These are phyloP conservation scores for Phyllotreta striolata DNA, from an alignment of 2,888 invertebrate genomes.

Conservation along the genomic window DNA sequence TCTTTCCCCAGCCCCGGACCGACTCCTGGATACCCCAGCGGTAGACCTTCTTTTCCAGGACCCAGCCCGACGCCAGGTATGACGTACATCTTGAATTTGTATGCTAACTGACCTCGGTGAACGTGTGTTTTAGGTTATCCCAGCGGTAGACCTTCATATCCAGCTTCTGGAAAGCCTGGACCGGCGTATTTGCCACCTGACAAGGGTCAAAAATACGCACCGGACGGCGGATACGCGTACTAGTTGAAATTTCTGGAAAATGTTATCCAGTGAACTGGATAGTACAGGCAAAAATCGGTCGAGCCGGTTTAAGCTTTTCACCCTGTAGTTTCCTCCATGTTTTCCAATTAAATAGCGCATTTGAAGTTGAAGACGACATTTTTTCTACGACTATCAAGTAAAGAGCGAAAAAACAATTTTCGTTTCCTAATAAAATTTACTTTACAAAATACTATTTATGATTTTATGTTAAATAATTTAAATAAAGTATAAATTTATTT, in stretches of 20 bases:
- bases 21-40: conserved; percentile 19
- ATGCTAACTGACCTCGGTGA: too few relatives aligned
- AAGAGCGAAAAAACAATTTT: too few relatives aligned
- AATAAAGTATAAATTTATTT: too few relatives aligned
- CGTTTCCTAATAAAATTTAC: too few relatives aligned
- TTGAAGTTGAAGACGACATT: too few relatives aligned
- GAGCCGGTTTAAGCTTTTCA: neutral
- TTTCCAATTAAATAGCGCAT: too few relatives aligned
- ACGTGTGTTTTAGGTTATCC: conserved; percentile 16
- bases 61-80: conserved; percentile 38
- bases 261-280: neutral
- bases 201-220: conserved; percentile 51
- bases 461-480: too few relatives aligned
- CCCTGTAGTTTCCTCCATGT: too few relatives aligned
- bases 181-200: conserved; percentile 39
- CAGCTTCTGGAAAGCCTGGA: conserved; percentile 23
- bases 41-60: conserved; percentile 25
- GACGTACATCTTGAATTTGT: too few relatives aligned
- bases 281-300: neutral
- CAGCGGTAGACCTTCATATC: conserved; percentile 27
- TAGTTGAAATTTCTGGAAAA: conserved; percentile 37
- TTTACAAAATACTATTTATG: too few relatives aligned
- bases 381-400: too few relatives aligned
- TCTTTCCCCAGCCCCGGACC: conserved; percentile 23
- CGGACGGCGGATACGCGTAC: conserved; percentile 57